Percentiles rank a stretch among this genome's conserved stretches.
phyloP scores from a whole-genome alignment of 2,888 invertebrate species.

The Sphaerophoria taeniata region DNA sequence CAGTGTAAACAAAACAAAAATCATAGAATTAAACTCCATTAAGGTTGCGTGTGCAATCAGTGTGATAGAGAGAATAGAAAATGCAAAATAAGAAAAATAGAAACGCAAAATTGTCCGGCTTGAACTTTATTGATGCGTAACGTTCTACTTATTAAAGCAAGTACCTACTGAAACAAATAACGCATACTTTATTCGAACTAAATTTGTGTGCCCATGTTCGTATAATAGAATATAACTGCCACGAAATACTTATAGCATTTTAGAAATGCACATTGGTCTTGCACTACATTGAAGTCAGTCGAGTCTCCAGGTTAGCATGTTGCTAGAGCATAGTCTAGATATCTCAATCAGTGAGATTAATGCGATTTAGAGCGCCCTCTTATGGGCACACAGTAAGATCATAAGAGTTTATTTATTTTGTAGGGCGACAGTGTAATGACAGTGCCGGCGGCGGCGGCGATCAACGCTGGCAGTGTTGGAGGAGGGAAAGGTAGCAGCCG shows the following conservation, averaged over 20 bases:
- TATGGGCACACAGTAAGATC: conserved; percentile 32
- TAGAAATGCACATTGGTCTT: conserved; percentile 41
- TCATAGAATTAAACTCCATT: conserved; percentile 9
- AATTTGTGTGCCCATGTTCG: too few relatives aligned
- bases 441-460: background rate
- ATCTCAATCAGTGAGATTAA: conserved; percentile 64
- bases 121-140: conserved; percentile 69
- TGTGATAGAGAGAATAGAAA: conserved; percentile 1
- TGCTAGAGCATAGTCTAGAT: conserved; percentile 59
- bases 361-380: conserved; percentile 65
- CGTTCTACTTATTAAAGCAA: conserved; percentile 57
- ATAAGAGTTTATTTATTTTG: conserved; percentile 38
- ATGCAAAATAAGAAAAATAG: conserved; percentile 18
- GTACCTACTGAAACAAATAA: conserved; percentile 52
- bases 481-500: background rate
- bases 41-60: conserved; percentile 48
- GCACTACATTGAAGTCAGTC: conserved; percentile 60
- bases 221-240: conserved; percentile 8
- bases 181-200: background rate
- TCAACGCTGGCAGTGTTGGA: background rate
- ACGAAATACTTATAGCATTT: conserved; percentile 14
- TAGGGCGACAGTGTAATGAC: conserved; percentile 43
- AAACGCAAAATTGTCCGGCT: conserved; percentile 43
- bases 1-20: background rate
- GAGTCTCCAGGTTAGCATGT: conserved; percentile 48